phyloP scores from a whole-genome alignment of 1,140 invertebrate genomes.

The Dufourea novaeangliae region DNA sequence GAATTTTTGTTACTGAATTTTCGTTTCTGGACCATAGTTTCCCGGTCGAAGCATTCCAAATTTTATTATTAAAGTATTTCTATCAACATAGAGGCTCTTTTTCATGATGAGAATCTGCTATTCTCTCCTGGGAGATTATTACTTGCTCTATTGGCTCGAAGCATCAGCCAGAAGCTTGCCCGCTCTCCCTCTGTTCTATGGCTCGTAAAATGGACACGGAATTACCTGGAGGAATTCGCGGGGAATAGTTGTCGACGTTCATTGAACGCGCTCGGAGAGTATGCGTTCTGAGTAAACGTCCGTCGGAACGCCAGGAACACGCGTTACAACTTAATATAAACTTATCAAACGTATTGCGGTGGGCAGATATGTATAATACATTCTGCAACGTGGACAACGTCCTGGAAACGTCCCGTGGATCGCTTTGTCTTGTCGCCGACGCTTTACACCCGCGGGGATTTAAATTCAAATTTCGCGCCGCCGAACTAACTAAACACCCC shows the following conservation, averaged over 20 bases:
- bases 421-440: not conserved
- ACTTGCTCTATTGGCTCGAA: not conserved
- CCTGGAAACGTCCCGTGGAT: not conserved
- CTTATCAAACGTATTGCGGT: conserved; percentile 10
- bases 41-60: no score
- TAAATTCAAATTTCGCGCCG: not conserved
- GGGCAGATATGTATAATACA: no score
- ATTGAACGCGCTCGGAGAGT: conserved; percentile 14
- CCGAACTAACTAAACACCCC: not conserved
- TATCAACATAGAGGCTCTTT: no score
- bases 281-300: not conserved
- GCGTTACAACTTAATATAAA: conserved; percentile 20
- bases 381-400: not conserved
- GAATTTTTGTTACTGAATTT: no score
- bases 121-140: not conserved
- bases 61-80: no score
- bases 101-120: not conserved
- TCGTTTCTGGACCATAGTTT: no score
- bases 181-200: not conserved
- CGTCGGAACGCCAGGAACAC: not conserved
- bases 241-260: conserved; percentile 30
- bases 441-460: not conserved
- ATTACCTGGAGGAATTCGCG: conserved; percentile 23
- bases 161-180: not conserved
- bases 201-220: conserved; percentile 9